Evolutionary conservation across 2,797 vertebrate species (phyloP), one percentile per base, ranked within the genome.

Genomic region (Pseudotriccus pelzelni): DNA sequence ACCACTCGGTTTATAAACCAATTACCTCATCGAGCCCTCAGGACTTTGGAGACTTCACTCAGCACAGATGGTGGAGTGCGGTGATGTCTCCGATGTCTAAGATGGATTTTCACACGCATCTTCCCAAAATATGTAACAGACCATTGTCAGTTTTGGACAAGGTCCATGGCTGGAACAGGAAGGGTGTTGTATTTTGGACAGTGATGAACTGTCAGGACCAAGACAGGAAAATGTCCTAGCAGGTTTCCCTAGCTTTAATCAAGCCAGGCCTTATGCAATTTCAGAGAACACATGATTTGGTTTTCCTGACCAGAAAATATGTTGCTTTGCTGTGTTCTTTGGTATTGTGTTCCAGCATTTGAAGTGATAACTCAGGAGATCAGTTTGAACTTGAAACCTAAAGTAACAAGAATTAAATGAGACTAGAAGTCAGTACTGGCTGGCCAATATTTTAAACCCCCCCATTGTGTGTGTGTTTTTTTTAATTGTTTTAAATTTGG

Each of bases 61-160:
- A 53, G 89, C 73, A 73, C 80, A 88, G 85, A 75, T 50, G 52
- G 28, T 74, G 37, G 32, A 64, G n/a, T 46, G 46, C 24, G 22
- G 49, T 68, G 78, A 68, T 92, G 87, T 63, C 72, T 93, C 56
- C 50, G 16, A 8, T 0, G 2, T 44, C 66, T 60, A 56, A n/a
- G 2, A 0, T 80, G 53, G 53, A 44, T 85, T 85, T 72, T 77
- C 64, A 77, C 43, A 62, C 16, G 23, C 34, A 34, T 37, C 89
- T 79, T 80, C 59, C 70, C 60, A 72, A 94, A 84, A 44, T 15
- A 72, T 0, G 3, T 73, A 32, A 30, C 60, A 32, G 13, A 12
- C 25, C n/a, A 15, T 27, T 80, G 78, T 77, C 96, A 93, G 43
- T 72, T 78, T 85, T 93, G 93, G 95, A 81, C 23, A 44, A 58